Evolutionary conservation across 2,797 vertebrate genomes (phyloP), one percentile per base, ranked within the genome.

Genomic region (Neosilurus hyrtlii): DNA sequence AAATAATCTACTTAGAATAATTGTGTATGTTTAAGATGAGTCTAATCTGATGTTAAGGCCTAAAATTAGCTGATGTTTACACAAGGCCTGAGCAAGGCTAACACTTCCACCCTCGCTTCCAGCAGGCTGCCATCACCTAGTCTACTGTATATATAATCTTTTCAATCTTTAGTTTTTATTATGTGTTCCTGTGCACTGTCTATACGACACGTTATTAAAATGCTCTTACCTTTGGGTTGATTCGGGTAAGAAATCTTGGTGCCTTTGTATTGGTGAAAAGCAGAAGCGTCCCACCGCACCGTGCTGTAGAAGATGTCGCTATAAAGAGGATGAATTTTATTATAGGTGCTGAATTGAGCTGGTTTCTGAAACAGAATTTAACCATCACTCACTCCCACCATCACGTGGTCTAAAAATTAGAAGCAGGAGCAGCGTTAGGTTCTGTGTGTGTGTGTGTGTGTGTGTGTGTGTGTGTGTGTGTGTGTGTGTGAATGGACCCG

Each of bases 341-440:
- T 92, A 91, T 91, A 92, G 93, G 87, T 80, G 88, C 86, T 89
- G 92, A 92, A 93, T 93, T 92, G 90, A 88, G 91, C 89, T 88
- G 86, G 77, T 91, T 93, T 92, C 90, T 93, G 92, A 93, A 94
- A 93, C 91, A 91, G 93, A 96, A 94, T 94, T 93, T 94, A 95
- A 95, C 93, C 89, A 93, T 84, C 91, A 94, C 91, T 91, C 94
- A 95, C 95, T 94, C 95, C 94, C 95, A 93, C 93, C 79, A 52
- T 96, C 95, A 96, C 95, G 95, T 96, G 96, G 91, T 94, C 18
- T 68, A 85, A 90, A 93, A 93, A 94, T 94, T 93, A 91, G 92
- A 90, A 94, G 92, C 93, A 94, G 94, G 90, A 95, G 94, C 93
- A 79, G 9, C 89, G 93, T 89, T 87, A 63, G 83, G 61, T 80